phyloP scores from a whole-genome alignment of 2,797 vertebrate species.

The Phrynocephalus vlangalii region DNA sequence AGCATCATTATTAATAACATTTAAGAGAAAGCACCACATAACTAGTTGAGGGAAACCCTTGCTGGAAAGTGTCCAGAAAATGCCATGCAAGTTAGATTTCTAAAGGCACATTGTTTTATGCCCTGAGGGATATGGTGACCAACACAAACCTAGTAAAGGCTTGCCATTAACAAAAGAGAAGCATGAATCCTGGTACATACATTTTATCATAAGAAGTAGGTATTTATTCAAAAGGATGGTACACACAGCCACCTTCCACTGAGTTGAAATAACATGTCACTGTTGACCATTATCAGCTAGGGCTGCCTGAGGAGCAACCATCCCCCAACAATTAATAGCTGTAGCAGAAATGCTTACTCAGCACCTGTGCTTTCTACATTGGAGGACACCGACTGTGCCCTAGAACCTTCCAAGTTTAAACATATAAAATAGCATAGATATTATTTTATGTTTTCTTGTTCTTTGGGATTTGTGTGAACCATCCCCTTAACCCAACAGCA shows the following conservation, averaged over 20 bases:
- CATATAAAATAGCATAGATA: background rate
- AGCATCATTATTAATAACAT: slow-evolving; percentile 65
- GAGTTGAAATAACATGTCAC: background rate
- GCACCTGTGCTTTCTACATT: background rate
- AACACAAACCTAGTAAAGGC: slow-evolving; percentile 25
- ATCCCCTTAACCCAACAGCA: slow-evolving; percentile 5
- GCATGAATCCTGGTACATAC: slow-evolving; percentile 7
- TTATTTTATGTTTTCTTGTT: no score
- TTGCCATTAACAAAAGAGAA: slow-evolving; percentile 9
- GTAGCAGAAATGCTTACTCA: background rate
- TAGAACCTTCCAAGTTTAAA: background rate
- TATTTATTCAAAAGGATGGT: slow-evolving; percentile 29
- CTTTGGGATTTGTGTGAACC: background rate
- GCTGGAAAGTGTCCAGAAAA: slow-evolving; percentile 44
- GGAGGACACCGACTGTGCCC: background rate
- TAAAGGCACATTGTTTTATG: slow-evolving; percentile 48
- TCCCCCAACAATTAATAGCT: background rate
- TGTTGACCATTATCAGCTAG: background rate
- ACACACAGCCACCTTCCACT: background rate
- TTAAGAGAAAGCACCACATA: slow-evolving; percentile 53
- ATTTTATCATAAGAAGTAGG: slow-evolving; percentile 30
- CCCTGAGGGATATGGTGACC: slow-evolving; percentile 26
- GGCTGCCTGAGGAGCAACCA: background rate
- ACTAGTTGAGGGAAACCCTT: background rate
- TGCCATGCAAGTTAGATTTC: slow-evolving; percentile 47